These are phyloP conservation scores for Plebejus anna DNA, from an alignment of 2,888 invertebrate genomes.

Conservation along the genomic window DNA sequence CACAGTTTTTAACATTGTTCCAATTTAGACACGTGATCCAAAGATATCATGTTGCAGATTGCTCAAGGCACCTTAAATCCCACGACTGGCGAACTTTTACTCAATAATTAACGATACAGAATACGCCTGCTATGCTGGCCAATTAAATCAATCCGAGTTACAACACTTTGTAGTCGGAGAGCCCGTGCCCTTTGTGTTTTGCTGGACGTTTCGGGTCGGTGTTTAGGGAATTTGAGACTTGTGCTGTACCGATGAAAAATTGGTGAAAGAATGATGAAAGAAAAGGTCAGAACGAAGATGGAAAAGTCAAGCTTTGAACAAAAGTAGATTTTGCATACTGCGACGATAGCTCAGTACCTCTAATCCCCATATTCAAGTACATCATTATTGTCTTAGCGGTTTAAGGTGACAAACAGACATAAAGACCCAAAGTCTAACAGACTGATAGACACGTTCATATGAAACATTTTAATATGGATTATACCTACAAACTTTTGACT, in stretches of 20 bases:
- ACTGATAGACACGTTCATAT: too few relatives aligned
- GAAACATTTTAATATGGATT: too few relatives aligned
- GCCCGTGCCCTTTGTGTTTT: neutral
- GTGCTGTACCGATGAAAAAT: neutral
- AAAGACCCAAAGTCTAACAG: too few relatives aligned
- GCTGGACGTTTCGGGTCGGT: neutral
- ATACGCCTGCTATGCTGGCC: conserved; percentile 6
- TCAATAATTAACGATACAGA: conserved; percentile 12
- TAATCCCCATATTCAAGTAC: too few relatives aligned
- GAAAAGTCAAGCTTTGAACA: too few relatives aligned
- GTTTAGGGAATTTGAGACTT: neutral
- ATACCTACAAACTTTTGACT: neutral
- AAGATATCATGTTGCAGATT: neutral
- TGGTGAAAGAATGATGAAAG: neutral
- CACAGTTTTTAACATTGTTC: too few relatives aligned
- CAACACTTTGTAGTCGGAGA: neutral
- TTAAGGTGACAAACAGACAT: too few relatives aligned
- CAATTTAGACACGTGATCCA: neutral
- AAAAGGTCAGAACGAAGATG: too few relatives aligned
- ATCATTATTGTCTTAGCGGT: too few relatives aligned
- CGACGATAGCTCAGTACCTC: too few relatives aligned
- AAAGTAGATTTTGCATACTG: too few relatives aligned
- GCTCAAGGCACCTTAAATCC: neutral
- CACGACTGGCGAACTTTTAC: conserved; percentile 3
- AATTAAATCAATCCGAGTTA: conserved; percentile 1